Base-by-base conservation (phyloP, 2,888 invertebrate genomes). In the Digitonthophagus gazella region DNA sequence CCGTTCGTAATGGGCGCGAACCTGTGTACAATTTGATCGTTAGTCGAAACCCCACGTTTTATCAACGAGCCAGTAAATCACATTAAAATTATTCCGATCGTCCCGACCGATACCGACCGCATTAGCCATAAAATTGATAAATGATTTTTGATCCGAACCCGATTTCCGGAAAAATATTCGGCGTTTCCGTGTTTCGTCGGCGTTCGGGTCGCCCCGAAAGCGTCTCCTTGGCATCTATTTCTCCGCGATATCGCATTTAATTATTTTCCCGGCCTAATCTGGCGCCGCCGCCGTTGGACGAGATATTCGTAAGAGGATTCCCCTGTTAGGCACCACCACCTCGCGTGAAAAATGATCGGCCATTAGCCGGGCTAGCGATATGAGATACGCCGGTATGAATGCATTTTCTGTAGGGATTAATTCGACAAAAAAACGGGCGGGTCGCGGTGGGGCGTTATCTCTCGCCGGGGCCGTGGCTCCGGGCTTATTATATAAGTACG, bases 361-460 rank as follows among this genome's bases (percentile, higher is more conserved):
- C 79, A 81, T 81, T 82, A 81, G 81, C 78, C 77, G 77, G 74
- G 77, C 78, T 77, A 74, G 77, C 78, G 80, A 80, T 80, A 80
- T 80, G 80, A 81, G 81, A 81, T 81, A 81, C 80, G 80, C 79
- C 79, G 78, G 67, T 81, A 82, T 81, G 82, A 81, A 81, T 81
- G 81, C 82, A 81, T 80, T 81, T 80, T 80, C 81, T 78, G 76
- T 74, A 78, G 78, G 80, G 78, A 80, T 81, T 81, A 80, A 80
- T 80, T 78, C 79, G 76, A 77, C 78, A 80, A 80, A 74, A 78
- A 79, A 81, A 77, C 54, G 64, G 68, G 68, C 66, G 68, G 68
- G 68, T 63, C 63, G 58, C 44, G 68, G 64, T 61, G 69, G 69
- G n/a, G 44, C 76, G 77, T 78, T 78, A 79, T 78, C 78, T 74